Base-by-base conservation (phyloP, 1,140 invertebrate species). In the Drosophila baimaii region DNA sequence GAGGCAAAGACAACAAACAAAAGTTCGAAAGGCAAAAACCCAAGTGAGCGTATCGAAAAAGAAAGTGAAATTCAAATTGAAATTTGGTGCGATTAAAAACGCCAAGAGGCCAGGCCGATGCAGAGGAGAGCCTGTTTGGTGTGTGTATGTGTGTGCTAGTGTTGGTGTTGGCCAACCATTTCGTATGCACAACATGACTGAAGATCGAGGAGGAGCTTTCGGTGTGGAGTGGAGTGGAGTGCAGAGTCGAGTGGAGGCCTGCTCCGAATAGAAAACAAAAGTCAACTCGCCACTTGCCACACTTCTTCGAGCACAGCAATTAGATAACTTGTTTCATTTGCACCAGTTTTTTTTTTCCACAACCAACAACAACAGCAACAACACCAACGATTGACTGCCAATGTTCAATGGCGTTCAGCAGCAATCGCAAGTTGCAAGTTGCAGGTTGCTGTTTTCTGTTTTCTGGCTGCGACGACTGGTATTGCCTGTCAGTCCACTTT, bases 31-130 rank as follows among this genome's bases (percentile, higher is more conserved):
- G 83, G 89, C 83, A 90, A 88, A 88, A 90, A 90, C 55, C 81
- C 88, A 88, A 90, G 79, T 81, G 78, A 90, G 85, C 80, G 74
- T 83, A 90, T 90, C 88, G 88, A 90, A 90, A 90, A 90, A 90
- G 88, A 90, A 90, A 90, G 88, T 90, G 88, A 90, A 90, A 89
- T 90, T 89, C 85, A 89, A 89, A 89, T 90, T 89, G 78, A 90
- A 89, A 85, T 90, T 89, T 85, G 83, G 83, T 86, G 84, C 83
- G 83, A 88, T 86, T 88, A 88, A 88, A 77, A 81, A 73, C 82
- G 75, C 51, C 71, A 77, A 71, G 79, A 73, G 66, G 72, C 66
- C 58, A 69, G 58, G 72, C 66, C 58, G 54, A 47, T 68, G 66
- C 80, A 79, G 31, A 66, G 54, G 66, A 79, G 25, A 66, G 54